A percentile compares a stretch with the other conserved stretches of the same genome.
Conservation (phyloP, 2,888 invertebrate genomes). For the Ferdinandea cuprea region DNA sequence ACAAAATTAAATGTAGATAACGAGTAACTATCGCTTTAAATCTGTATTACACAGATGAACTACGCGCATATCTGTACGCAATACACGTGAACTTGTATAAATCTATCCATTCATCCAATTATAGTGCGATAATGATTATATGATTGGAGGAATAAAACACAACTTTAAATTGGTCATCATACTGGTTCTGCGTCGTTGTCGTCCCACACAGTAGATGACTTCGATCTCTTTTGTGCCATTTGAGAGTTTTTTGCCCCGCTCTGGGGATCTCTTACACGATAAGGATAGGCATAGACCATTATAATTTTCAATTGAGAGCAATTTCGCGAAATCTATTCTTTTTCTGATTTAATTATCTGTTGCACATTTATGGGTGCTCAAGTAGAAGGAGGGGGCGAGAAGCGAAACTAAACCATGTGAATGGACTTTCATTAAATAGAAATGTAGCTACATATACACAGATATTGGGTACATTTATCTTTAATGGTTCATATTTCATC, state of each 20-base stretch:
- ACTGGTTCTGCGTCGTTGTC: slow-evolving; percentile 2
- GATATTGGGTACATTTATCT: slow-evolving; percentile 13
- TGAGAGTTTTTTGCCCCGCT: not conserved
- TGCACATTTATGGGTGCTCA: slow-evolving; percentile 14
- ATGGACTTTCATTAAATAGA: slow-evolving; percentile 56
- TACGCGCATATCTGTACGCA: too few relatives aligned
- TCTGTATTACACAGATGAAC: too few relatives aligned
- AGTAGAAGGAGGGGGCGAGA: not conserved
- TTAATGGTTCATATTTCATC: slow-evolving; percentile 26
- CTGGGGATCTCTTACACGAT: slow-evolving; percentile 15
- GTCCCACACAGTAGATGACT: slow-evolving; percentile 6
- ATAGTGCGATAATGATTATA: slow-evolving; percentile 65
- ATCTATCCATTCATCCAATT: slow-evolving; percentile 51
- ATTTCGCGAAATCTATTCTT: slow-evolving; percentile 63
- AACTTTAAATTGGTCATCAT: slow-evolving; percentile 50
- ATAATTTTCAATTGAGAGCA: slow-evolving; percentile 58
- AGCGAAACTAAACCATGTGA: slow-evolving; percentile 26
- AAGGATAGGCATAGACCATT: slow-evolving; percentile 20
- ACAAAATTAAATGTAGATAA: too few relatives aligned
- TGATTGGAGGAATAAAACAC: slow-evolving; percentile 39
- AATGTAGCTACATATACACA: slow-evolving; percentile 18
- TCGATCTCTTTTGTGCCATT: slow-evolving; percentile 18
- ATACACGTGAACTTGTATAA: too few relatives aligned
- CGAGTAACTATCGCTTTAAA: too few relatives aligned
- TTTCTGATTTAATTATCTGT: slow-evolving; percentile 61